These are phyloP conservation scores for Papilio aristodemus DNA, from an alignment of 1,140 invertebrate species.

Conservation along the genomic window DNA sequence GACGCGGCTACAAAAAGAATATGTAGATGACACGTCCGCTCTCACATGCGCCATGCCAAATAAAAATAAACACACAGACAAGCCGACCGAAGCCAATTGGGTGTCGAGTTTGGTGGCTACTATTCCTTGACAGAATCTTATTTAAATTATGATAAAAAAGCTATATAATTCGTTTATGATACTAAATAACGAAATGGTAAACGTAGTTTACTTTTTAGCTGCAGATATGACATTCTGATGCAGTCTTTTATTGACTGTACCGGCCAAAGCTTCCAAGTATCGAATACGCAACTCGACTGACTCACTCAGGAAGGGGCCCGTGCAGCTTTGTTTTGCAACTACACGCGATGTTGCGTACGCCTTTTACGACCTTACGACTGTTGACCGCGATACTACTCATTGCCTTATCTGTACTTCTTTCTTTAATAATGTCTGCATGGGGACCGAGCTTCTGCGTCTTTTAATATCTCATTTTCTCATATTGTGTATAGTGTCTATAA, in stretches of 20 bases:
- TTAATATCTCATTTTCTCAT: too few relatives aligned
- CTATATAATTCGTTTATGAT: too few relatives aligned
- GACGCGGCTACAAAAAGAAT: constrained; percentile 52
- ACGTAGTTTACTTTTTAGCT: too few relatives aligned
- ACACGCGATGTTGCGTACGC: constrained; percentile 46
- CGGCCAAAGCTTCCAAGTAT: constrained; percentile 37
- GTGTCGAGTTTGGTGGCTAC: constrained; percentile 27
- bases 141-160: background rate
- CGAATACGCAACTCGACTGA: constrained; percentile 40
- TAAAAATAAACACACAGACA: constrained; percentile 57
- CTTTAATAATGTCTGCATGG: too few relatives aligned
- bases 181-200: too few relatives aligned
- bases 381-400: constrained; percentile 41
- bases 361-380: constrained; percentile 54
- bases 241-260: background rate
- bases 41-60: constrained; percentile 50
- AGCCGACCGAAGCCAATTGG: constrained; percentile 35
- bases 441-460: too few relatives aligned
- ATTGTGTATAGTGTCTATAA: too few relatives aligned
- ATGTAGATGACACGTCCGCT: constrained; percentile 59
- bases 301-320: constrained; percentile 50
- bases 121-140: constrained; percentile 3
- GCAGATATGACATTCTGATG: background rate
- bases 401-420: constrained; percentile 24
- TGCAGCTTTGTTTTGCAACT: constrained; percentile 59